phyloP scores from a whole-genome alignment of 2,113 vertebrate species.

The Phalacrocorax pelagicus region DNA sequence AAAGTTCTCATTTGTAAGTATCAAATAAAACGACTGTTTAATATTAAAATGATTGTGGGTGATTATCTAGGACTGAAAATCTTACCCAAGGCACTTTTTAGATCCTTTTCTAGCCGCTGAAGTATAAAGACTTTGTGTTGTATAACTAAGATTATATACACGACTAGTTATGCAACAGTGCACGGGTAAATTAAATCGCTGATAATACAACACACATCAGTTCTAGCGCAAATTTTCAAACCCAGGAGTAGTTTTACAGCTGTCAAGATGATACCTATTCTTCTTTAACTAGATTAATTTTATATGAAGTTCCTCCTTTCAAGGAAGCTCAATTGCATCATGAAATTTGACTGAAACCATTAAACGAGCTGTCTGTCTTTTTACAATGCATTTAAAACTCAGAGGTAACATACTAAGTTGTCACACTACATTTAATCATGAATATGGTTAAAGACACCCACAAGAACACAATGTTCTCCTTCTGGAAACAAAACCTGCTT shows the following conservation, averaged over 20 bases:
- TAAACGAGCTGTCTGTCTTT: not conserved
- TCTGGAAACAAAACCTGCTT: not conserved
- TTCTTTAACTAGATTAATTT: not conserved
- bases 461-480: not conserved
- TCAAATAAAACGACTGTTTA: constrained; percentile 1
- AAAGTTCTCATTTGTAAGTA: not conserved
- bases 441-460: not conserved
- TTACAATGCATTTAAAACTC: not conserved
- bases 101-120: not conserved
- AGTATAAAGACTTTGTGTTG: not conserved
- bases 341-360: constrained; percentile 14
- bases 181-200: not conserved
- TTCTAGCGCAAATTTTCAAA: not conserved
- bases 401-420: not conserved
- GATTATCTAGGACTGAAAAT: constrained; percentile 15
- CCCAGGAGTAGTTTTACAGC: not conserved
- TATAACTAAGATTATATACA: not conserved
- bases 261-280: not conserved
- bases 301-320: not conserved
- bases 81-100: not conserved
- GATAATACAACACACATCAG: not conserved
- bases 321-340: not conserved
- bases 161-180: not conserved
- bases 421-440: not conserved
- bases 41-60: not conserved